Evolutionary conservation across 2,113 vertebrate genomes (phyloP).

Genomic region (Pao palembangensis): DNA sequence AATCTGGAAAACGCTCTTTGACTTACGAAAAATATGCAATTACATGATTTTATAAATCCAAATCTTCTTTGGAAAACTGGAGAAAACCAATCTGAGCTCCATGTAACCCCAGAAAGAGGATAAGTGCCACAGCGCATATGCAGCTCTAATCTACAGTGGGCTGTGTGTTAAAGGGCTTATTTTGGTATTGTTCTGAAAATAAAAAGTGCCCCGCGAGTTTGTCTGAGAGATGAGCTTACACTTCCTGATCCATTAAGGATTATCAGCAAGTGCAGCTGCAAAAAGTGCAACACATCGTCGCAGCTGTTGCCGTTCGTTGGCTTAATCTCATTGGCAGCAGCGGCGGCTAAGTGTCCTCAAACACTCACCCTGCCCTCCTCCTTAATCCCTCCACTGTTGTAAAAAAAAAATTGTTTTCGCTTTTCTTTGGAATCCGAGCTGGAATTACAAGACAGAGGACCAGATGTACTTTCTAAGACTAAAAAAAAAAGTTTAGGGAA

Average conservation of each 20-base stretch:
- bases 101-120: constrained; percentile 47
- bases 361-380: constrained; percentile 33
- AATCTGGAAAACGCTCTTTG: constrained; percentile 10
- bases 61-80: constrained; percentile 55
- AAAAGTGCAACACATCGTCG: constrained; percentile 55
- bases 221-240: constrained; percentile 39
- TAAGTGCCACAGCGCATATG: constrained; percentile 48
- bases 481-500: neutral
- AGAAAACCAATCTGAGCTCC: constrained; percentile 48
- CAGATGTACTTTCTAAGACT: constrained; percentile 60
- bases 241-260: constrained; percentile 59
- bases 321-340: constrained; percentile 58
- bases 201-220: constrained; percentile 30
- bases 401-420: constrained; percentile 60
- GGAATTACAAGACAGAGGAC: constrained; percentile 61
- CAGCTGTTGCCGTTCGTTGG: constrained; percentile 37
- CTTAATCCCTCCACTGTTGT: constrained; percentile 54
- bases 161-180: constrained; percentile 54
- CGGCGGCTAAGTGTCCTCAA: constrained; percentile 53
- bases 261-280: constrained; percentile 49
- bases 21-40: constrained; percentile 27
- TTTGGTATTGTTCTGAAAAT: constrained; percentile 34
- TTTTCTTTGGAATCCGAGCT: constrained; percentile 51
- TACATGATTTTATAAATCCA: constrained; percentile 32
- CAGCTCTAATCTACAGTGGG: constrained; percentile 31